These are phyloP conservation scores for Stichopus chloronotus DNA, from an alignment of 35 echinoderm and acorn worm genomes.

Conservation along the genomic window DNA sequence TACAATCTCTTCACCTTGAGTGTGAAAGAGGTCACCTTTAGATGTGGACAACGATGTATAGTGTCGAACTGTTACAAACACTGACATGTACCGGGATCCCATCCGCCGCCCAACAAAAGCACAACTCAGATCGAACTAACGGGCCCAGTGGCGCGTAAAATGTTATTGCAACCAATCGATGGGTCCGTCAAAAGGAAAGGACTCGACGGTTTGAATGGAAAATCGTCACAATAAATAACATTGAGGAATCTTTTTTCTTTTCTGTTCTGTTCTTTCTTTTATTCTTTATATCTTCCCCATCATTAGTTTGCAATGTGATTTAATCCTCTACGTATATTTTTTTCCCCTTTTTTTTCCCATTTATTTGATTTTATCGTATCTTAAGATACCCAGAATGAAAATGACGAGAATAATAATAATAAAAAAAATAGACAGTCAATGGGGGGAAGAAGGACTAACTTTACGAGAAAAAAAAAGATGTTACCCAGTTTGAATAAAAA, in stretches of 20 bases:
- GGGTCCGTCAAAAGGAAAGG: neutral
- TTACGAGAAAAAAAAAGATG: neutral
- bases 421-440: neutral
- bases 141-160: constrained; percentile 23
- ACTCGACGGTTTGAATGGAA: neutral
- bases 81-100: neutral
- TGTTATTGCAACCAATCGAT: constrained; percentile 34
- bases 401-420: too few species aligned
- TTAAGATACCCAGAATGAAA: neutral
- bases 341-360: neutral
- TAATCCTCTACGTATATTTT: neutral
- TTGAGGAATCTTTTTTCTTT: constrained; percentile 6
- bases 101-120: neutral
- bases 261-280: neutral
- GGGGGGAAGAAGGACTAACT: too few species aligned
- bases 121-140: constrained; percentile 40
- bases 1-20: constrained; percentile 28
- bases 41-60: neutral
- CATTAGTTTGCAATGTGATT: constrained; percentile 16
- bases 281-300: too few species aligned
- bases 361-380: too few species aligned
- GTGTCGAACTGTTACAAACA: neutral
- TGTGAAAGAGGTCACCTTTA: constrained; percentile 32
- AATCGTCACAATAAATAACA: constrained; percentile 40
- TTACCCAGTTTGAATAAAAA: neutral